Base-by-base conservation (phyloP, 2,113 vertebrate species). In the Gymnobelideus leadbeateri region DNA sequence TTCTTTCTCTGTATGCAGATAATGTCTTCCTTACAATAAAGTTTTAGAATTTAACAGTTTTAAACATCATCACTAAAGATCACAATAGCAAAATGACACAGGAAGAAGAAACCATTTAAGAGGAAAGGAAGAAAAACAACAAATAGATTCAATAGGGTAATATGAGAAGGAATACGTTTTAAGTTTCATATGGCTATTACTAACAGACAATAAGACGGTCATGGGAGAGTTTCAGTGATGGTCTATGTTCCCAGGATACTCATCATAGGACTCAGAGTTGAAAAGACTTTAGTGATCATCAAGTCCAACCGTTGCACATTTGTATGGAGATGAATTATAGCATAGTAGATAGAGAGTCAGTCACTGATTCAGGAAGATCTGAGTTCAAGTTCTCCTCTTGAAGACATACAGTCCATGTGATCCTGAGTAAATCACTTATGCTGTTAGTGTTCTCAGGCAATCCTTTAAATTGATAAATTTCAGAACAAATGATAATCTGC, bases 61-160 rank as follows among this genome's bases (percentile, higher is more conserved):
- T 84, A 84, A n/a, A 43, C 68, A 84, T 84, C n/a, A 84, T 43
- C 5, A 43, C 68, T 84, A 43, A 84, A 77, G 16, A 43, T 43
- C 68, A 84, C n/a, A 84, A 84, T 2, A 19, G n/a, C 2, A 43
- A 84, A 43, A 43, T 8, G 7, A 37, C 31, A 37, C 92, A 52
- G 68, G 53, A 46, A 97, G 92, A 96, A 91, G 52, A 61, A 57
- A 93, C 1, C 47, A 68, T 91, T 89, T 92, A 94, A 95, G 94
- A 91, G 53, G n/a, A 77, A 77, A n/a, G 68, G 6, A 84, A 84
- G n/a, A 84, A 84, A 43, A 84, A 43, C n/a, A 43, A 84, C n/a
- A 43, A 43, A 43, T 43, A 84, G 37, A 84, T 84, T 43, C 43
- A 84, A 84, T 84, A 84, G 37, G n/a, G n/a, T 21, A 84, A 84